These are phyloP conservation scores for Ochlodes sylvanus DNA, from an alignment of 2,888 invertebrate species.

Conservation along the genomic window DNA sequence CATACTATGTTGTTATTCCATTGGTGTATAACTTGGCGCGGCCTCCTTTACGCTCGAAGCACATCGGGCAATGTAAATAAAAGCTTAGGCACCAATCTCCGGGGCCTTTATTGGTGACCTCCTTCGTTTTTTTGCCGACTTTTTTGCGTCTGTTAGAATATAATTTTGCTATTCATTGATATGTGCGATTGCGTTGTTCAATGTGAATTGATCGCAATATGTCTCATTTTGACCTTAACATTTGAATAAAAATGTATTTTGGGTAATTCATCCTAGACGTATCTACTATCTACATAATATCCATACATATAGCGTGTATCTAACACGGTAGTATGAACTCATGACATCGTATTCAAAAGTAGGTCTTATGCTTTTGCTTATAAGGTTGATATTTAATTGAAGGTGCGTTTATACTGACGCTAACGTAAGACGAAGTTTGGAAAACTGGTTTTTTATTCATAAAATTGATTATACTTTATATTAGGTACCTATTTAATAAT, in stretches of 20 bases:
- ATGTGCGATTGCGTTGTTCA: slow-evolving; percentile 25
- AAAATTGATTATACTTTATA: slow-evolving; percentile 22
- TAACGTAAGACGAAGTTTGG: slow-evolving; percentile 54
- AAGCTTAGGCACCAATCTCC: slow-evolving; percentile 63
- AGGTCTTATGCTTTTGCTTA: slow-evolving; percentile 50
- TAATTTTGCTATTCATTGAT: slow-evolving; percentile 45
- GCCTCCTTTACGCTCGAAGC: slow-evolving; percentile 67
- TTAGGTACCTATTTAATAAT: no score
- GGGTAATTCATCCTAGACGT: slow-evolving; percentile 55
- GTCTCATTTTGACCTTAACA: slow-evolving; percentile 52
- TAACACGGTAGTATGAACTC: slow-evolving; percentile 57
- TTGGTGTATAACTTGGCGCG: slow-evolving; percentile 69
- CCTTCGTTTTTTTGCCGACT: slow-evolving; percentile 57
- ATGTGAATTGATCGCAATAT: not conserved
- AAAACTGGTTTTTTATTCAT: slow-evolving; percentile 32
- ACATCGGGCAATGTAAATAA: slow-evolving; percentile 81
- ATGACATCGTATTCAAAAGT: slow-evolving; percentile 53
- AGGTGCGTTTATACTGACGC: slow-evolving; percentile 54
- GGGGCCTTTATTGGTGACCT: slow-evolving; percentile 76
- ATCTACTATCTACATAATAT: slow-evolving; percentile 73
- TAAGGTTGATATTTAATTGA: slow-evolving; percentile 62
- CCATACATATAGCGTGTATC: slow-evolving; percentile 57
- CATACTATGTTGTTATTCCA: slow-evolving; percentile 74
- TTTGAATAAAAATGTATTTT: slow-evolving; percentile 45
- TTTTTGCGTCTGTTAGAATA: slow-evolving; percentile 49